phyloP scores from a whole-genome alignment of 2,113 vertebrate species.

The Leptosomus discolor region DNA sequence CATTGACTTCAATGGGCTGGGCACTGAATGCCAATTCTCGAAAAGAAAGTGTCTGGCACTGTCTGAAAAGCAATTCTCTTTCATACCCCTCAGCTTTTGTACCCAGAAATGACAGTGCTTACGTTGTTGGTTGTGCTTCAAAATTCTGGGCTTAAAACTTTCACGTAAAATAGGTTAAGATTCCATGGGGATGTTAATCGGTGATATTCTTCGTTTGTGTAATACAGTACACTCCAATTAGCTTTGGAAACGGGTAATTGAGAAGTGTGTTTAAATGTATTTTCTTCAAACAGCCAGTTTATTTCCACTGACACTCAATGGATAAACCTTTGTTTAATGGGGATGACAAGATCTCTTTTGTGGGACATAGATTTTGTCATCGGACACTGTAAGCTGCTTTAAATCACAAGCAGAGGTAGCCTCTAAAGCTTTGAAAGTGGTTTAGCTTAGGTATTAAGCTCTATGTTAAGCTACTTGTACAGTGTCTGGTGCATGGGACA shows the following conservation, averaged over 20 bases:
- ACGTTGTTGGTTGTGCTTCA: background rate
- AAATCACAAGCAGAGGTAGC: background rate
- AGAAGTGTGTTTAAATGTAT: background rate
- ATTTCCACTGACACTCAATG: background rate
- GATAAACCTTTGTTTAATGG: background rate
- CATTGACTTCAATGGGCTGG: background rate
- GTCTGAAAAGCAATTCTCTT: background rate
- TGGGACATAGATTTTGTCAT: slow-evolving; percentile 30
- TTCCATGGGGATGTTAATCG: background rate
- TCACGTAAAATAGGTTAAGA: background rate
- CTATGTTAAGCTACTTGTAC: background rate
- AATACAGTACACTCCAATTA: background rate
- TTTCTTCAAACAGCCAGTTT: slow-evolving; percentile 2
- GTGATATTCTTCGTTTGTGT: background rate
- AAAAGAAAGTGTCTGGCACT: background rate
- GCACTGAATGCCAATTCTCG: background rate
- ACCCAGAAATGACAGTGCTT: background rate
- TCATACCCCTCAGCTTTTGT: background rate
- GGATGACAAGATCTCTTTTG: background rate
- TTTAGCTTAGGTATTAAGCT: background rate
- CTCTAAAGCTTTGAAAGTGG: background rate
- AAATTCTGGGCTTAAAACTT: background rate
- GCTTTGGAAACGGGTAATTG: background rate
- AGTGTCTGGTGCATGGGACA: background rate
- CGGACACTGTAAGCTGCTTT: background rate